Evolutionary conservation across 2,888 invertebrate species (phyloP).

Genomic region (Dinocampus coccinellae): DNA sequence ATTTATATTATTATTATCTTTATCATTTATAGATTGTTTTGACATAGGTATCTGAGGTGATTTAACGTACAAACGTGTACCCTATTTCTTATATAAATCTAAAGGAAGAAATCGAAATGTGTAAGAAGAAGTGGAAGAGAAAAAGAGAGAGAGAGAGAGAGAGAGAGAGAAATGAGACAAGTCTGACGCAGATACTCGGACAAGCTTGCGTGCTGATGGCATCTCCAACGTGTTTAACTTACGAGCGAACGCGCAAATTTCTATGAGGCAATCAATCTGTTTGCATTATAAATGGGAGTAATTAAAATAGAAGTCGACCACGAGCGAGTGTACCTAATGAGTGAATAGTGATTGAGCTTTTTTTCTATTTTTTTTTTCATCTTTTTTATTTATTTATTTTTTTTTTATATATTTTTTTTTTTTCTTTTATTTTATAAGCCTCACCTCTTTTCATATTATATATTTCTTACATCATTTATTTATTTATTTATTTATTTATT

Average conservation of each 20-base stretch:
- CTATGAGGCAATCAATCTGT: conserved; percentile 25
- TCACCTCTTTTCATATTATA: too few species aligned
- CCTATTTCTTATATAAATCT: conserved; percentile 4
- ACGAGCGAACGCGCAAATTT: conserved; percentile 18
- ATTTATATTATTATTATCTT: background rate
- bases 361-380: background rate
- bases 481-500: background rate
- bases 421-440: too few species aligned
- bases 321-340: background rate
- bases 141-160: background rate
- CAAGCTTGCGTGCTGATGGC: conserved; percentile 45
- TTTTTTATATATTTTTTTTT: background rate
- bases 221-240: conserved; percentile 43
- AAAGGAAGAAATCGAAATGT: background rate
- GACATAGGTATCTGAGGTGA: background rate
- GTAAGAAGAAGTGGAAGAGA: background rate
- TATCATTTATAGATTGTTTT: background rate
- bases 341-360: background rate
- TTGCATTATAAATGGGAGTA: conserved; percentile 27
- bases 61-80: background rate
- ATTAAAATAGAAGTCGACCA: conserved; percentile 37
- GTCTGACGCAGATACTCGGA: conserved; percentile 13
- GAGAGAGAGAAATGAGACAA: background rate
- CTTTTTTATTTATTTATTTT: background rate
- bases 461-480: too few species aligned